A percentile compares a stretch with the other conserved stretches of the same genome.
Evolutionary conservation across 2,888 invertebrate species (phyloP).

Genomic region (Erannis defoliaria): DNA sequence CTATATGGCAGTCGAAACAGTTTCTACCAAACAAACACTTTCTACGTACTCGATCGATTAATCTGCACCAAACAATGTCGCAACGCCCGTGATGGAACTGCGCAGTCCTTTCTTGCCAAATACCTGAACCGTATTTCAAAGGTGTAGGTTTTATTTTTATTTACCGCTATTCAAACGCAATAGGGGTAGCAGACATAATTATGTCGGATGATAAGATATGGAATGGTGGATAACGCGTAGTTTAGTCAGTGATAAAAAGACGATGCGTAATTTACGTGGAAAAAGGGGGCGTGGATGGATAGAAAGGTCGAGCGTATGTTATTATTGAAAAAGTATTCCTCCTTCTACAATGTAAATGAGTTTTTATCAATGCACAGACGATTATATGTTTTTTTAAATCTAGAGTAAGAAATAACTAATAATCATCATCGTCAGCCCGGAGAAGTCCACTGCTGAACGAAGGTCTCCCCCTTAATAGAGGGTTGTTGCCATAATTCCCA

Average conservation of each 20-base stretch:
- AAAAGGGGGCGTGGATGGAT: not conserved
- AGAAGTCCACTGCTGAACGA: too few species aligned
- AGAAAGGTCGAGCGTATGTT: too few species aligned
- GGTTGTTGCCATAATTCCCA: too few species aligned
- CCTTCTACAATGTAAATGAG: too few species aligned
- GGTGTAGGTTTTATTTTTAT: not conserved
- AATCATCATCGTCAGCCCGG: too few species aligned
- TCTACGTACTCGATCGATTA: slow-evolving; percentile 3
- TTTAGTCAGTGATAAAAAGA: slow-evolving; percentile 10
- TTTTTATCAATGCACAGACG: too few species aligned
- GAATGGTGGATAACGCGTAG: slow-evolving; percentile 13
- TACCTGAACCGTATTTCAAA: slow-evolving; percentile 10
- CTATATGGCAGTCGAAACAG: not conserved
- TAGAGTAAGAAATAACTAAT: too few species aligned
- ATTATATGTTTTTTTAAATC: too few species aligned
- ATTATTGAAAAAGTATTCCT: too few species aligned
- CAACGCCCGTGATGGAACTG: slow-evolving; percentile 17
- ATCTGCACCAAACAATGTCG: slow-evolving; percentile 24
- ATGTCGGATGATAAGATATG: slow-evolving; percentile 14
- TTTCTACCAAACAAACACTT: not conserved
- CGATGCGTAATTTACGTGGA: slow-evolving; percentile 4
- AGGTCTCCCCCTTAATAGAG: too few species aligned
- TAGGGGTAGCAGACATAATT: slow-evolving; percentile 15
- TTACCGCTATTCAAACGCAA: slow-evolving; percentile 14
- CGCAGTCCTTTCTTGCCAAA: slow-evolving; percentile 16